Evolutionary conservation across 1,140 invertebrate species (phyloP).

Genomic region (Tenebrio molitor): DNA sequence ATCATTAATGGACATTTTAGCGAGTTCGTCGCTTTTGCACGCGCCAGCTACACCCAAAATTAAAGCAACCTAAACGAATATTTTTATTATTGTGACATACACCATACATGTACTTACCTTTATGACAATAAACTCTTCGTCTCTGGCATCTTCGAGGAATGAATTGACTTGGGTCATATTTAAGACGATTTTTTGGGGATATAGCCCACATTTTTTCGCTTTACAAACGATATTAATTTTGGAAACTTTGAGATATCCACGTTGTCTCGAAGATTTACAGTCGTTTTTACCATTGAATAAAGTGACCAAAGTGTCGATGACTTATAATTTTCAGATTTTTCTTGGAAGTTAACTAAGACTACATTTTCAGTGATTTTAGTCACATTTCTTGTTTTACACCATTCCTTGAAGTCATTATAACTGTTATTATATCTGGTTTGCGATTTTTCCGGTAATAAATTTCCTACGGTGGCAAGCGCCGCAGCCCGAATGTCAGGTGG

Average conservation of each 20-base stretch:
- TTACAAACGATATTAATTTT: neutral
- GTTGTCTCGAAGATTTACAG: neutral
- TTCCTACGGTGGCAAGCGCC: no score
- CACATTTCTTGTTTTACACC: no score
- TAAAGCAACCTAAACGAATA: conserved; percentile 46
- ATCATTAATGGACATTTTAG: conserved; percentile 46
- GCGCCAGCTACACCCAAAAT: conserved; percentile 51
- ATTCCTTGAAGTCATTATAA: no score
- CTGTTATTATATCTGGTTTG: no score
- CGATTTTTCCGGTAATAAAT: no score
- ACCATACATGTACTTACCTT: neutral
- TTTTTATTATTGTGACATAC: neutral
- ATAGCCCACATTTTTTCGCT: neutral
- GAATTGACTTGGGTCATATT: neutral
- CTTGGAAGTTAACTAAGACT: neutral
- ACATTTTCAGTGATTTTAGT: no score
- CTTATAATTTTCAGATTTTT: neutral
- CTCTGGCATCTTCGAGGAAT: neutral
- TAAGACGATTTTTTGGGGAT: neutral
- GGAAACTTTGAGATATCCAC: neutral
- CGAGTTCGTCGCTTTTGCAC: conserved; percentile 44
- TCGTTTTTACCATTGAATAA: neutral
- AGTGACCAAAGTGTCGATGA: neutral
- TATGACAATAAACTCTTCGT: neutral
- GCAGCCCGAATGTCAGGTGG: no score